A percentile compares a stretch with the other conserved stretches of the same genome.
phyloP scores from a whole-genome alignment of 2,113 vertebrate species.

The Caretta caretta region DNA sequence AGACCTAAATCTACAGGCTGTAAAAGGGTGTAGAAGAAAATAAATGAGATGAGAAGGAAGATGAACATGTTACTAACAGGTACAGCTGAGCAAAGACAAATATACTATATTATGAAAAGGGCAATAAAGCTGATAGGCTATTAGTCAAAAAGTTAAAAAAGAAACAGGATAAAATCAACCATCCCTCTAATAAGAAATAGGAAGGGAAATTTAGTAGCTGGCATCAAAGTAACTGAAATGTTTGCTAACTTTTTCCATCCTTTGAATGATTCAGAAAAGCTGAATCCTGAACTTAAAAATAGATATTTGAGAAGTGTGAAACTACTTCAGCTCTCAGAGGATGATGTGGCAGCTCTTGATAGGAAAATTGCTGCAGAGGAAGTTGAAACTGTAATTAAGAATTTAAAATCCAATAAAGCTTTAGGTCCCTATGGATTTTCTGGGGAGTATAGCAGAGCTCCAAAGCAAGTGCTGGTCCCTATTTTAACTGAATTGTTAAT shows the following conservation, averaged over 20 bases:
- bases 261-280: neutral
- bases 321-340: neutral
- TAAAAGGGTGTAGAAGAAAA: neutral
- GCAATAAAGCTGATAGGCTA: neutral
- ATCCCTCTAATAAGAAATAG: neutral
- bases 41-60: neutral
- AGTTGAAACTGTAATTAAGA: neutral
- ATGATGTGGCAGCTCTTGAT: neutral
- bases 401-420: neutral
- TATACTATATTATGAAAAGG: neutral
- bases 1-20: neutral
- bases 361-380: neutral
- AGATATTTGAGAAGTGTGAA: neutral
- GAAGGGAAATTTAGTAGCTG: neutral
- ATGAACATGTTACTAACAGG: neutral
- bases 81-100: neutral
- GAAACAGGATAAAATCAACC: neutral
- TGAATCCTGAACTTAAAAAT: neutral
- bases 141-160: neutral
- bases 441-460: neutral
- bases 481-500: neutral
- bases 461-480: neutral
- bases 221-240: neutral
- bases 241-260: neutral
- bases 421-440: neutral